These are phyloP conservation scores for Puffinus mauretanicus DNA, from an alignment of 2,113 vertebrate species.

Conservation along the genomic window DNA sequence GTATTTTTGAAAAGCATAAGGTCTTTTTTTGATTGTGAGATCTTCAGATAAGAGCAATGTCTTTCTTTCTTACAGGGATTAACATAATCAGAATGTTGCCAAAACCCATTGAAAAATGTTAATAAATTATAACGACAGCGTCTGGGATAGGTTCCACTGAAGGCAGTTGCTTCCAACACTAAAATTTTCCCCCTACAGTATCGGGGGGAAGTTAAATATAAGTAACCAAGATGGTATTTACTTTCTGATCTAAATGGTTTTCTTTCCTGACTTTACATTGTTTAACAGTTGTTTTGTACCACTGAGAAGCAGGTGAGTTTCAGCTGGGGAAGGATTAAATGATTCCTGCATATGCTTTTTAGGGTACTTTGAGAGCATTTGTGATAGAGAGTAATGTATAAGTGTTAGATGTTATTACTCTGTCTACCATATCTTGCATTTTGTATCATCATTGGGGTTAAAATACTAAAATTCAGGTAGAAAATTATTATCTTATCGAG, in stretches of 20 bases:
- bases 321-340: background rate
- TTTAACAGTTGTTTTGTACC: background rate
- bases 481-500: background rate
- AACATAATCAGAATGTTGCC: background rate
- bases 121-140: background rate
- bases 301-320: background rate
- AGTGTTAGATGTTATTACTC: background rate
- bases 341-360: background rate
- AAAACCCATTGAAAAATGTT: background rate
- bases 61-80: background rate
- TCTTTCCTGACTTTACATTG: background rate
- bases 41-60: background rate
- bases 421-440: background rate
- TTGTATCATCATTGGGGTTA: background rate
- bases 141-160: background rate
- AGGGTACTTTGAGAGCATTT: background rate
- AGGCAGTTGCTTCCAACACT: background rate
- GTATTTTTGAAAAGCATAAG: background rate
- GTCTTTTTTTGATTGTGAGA: background rate
- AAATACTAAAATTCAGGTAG: background rate
- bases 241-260: background rate
- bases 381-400: background rate
- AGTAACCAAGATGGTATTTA: background rate
- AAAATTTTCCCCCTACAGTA: background rate
- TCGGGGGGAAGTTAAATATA: background rate